A percentile compares a stretch with the other conserved stretches of the same genome.
These are phyloP conservation scores for Aphelenchoides avenae DNA, from an alignment of 1,140 invertebrate genomes.

Conservation along the genomic window DNA sequence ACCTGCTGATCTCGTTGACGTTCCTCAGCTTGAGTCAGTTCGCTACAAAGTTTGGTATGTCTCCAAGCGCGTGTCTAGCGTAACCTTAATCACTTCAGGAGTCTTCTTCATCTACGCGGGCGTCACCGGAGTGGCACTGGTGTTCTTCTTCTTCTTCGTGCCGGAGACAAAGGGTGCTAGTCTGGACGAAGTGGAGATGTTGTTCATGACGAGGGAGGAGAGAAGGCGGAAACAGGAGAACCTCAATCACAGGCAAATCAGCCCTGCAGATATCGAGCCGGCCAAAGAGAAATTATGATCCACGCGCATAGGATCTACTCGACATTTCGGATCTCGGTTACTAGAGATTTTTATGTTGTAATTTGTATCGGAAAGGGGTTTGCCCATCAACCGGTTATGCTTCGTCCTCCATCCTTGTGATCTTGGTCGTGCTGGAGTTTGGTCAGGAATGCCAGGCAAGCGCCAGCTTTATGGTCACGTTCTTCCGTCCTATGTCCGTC, in stretches of 20 bases:
- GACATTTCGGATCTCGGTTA: too few relatives aligned
- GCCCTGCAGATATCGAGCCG: too few relatives aligned
- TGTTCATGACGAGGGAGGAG: slow-evolving; percentile 38
- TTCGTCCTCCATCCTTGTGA: too few relatives aligned
- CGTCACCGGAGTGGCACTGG: slow-evolving; percentile 70
- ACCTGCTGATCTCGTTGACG: slow-evolving; percentile 69
- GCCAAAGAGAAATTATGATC: too few relatives aligned
- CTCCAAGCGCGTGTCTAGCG: slow-evolving; percentile 46
- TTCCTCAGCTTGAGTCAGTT: slow-evolving; percentile 63
- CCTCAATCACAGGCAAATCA: background rate
- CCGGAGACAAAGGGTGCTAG: slow-evolving; percentile 84
- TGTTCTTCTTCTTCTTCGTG: slow-evolving; percentile 76
- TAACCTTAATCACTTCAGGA: slow-evolving; percentile 64
- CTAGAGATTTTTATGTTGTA: too few relatives aligned
- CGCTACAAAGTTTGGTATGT: slow-evolving; percentile 62
- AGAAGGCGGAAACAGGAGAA: slow-evolving; percentile 3
- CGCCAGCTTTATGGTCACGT: too few relatives aligned
- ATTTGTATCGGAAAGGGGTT: too few relatives aligned
- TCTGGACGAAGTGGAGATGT: slow-evolving; percentile 75
- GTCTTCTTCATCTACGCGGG: slow-evolving; percentile 60
- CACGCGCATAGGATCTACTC: too few relatives aligned
- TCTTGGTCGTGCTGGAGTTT: too few relatives aligned
- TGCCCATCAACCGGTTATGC: too few relatives aligned
- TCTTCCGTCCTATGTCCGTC: too few relatives aligned
- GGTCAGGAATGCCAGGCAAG: too few relatives aligned